Percentiles rank a stretch among this genome's conserved stretches.
Conservation (phyloP, 1,140 invertebrate species). For the Berghia stephanieae region DNA sequence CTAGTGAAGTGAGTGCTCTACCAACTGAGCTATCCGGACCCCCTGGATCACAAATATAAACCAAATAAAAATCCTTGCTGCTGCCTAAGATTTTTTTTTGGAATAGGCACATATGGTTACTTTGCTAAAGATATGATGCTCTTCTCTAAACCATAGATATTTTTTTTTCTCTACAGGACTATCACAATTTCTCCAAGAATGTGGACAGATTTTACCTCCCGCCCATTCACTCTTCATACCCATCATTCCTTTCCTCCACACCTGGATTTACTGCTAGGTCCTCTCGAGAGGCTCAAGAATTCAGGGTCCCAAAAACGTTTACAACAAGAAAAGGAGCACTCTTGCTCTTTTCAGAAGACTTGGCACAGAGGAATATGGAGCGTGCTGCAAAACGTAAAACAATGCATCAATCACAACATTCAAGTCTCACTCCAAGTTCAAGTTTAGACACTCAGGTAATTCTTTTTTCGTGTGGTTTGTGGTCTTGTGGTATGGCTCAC, state of each 20-base stretch:
- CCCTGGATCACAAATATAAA: no score
- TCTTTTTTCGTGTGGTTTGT: no score
- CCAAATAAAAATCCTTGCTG: no score
- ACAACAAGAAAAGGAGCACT: slow-evolving; percentile 65
- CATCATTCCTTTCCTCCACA: slow-evolving; percentile 20
- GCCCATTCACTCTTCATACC: slow-evolving; percentile 44
- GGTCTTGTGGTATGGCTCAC: no score
- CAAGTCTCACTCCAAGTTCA: not conserved
- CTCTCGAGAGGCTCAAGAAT: slow-evolving; percentile 36
- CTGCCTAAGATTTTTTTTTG: no score
- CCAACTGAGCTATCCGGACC: no score
- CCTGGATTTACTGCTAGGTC: slow-evolving; percentile 34
- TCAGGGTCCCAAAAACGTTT: slow-evolving; percentile 64
- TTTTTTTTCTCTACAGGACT: slow-evolving; percentile 53
- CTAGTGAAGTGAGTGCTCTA: no score
- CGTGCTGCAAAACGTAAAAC: slow-evolving; percentile 13
- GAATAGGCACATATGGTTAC: no score
- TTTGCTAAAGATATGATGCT: no score
- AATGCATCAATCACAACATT: not conserved
- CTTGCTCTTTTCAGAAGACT: slow-evolving; percentile 65
- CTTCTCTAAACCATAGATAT: no score
- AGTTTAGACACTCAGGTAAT: not conserved
- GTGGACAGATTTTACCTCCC: slow-evolving; percentile 38
- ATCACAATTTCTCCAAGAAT: slow-evolving; percentile 58
- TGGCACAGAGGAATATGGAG: slow-evolving; percentile 44